phyloP scores from a whole-genome alignment of 2,888 invertebrate species.

The Ochropleura leucogaster region DNA sequence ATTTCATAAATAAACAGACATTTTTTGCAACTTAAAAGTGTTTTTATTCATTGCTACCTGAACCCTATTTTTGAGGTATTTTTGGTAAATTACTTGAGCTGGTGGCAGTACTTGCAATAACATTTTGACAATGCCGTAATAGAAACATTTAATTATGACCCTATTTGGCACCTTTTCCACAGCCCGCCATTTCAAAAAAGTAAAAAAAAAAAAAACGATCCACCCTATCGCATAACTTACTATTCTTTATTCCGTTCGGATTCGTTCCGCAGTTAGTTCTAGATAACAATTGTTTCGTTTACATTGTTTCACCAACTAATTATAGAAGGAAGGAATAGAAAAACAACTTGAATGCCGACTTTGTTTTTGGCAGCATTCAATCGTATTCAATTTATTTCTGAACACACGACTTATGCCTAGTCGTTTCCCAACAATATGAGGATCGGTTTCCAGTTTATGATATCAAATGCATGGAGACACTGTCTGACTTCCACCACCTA shows the following conservation, averaged over 20 bases:
- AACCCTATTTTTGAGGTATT: no score
- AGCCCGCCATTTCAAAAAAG: no score
- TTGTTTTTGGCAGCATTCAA: neutral
- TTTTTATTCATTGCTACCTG: no score
- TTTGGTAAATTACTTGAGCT: no score
- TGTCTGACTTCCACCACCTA: neutral
- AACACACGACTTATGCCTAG: neutral
- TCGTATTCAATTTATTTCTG: neutral
- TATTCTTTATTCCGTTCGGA: conserved; percentile 47
- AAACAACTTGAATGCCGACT: neutral
- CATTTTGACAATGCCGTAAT: no score
- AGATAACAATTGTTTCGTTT: conserved; percentile 34
- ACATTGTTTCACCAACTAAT: conserved; percentile 33
- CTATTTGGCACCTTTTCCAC: no score
- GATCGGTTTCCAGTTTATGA: neutral
- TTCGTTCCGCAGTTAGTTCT: conserved; percentile 39
- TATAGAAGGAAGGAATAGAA: conserved; percentile 13
- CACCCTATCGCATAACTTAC: conserved; percentile 48
- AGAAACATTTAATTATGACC: no score
- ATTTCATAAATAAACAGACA: no score
- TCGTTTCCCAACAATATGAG: neutral
- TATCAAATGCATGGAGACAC: neutral
- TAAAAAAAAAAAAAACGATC: no score
- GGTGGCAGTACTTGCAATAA: no score
- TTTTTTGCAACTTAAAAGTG: no score